phyloP scores from a whole-genome alignment of 2,797 vertebrate species.

The Myiotriccus ornatus region DNA sequence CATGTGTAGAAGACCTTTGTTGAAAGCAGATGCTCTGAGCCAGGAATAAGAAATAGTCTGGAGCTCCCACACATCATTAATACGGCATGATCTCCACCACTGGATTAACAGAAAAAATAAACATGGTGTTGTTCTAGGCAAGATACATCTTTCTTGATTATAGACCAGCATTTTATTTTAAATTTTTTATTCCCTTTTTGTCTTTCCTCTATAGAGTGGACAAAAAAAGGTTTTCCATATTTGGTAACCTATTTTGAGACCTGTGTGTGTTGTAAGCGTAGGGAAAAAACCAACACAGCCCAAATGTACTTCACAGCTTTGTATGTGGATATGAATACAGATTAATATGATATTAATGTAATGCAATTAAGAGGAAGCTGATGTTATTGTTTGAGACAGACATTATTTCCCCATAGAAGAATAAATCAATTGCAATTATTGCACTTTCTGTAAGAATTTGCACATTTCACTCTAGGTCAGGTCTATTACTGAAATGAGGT shows the following conservation, averaged over 20 bases:
- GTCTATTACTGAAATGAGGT: slow-evolving; percentile 40
- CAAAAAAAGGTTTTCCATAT: neutral
- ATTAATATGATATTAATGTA: slow-evolving; percentile 60
- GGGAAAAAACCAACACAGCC: neutral
- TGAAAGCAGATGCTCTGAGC: slow-evolving; percentile 6
- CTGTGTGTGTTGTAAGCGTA: neutral
- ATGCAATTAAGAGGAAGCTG: slow-evolving; percentile 56
- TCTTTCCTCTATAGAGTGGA: neutral
- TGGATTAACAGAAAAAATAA: neutral
- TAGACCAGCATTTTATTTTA: neutral
- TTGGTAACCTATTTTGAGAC: neutral
- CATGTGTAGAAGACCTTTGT: slow-evolving; percentile 3
- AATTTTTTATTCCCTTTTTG: neutral
- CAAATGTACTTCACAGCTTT: neutral
- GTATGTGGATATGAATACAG: slow-evolving; percentile 12
- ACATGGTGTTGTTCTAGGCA: neutral
- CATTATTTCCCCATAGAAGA: slow-evolving; percentile 62
- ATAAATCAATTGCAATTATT: slow-evolving; percentile 67
- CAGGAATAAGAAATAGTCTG: neutral
- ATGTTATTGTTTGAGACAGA: slow-evolving; percentile 68
- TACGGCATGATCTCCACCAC: neutral
- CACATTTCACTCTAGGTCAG: slow-evolving; percentile 48
- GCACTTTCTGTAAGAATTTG: slow-evolving; percentile 46
- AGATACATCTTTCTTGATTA: neutral
- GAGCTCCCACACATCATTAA: slow-evolving; percentile 9